Conservation (phyloP, 92 coral and sea anemone genomes). For the Desmophyllum pertusum region DNA sequence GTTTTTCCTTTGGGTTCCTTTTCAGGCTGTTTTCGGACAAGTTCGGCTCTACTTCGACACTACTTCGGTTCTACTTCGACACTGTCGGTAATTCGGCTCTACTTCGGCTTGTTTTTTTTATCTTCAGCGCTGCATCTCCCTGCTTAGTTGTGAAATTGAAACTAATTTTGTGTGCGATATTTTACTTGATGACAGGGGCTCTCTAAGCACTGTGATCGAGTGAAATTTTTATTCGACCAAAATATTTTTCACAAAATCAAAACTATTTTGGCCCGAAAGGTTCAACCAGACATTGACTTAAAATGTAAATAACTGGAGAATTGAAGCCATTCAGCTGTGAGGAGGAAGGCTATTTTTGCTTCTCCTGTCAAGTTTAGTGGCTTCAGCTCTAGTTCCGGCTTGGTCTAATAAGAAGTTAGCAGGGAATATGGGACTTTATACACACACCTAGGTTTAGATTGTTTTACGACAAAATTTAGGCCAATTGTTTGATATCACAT, state of each 20-base stretch:
- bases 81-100: no score
- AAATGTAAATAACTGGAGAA: neutral
- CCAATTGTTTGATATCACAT: neutral
- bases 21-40: neutral
- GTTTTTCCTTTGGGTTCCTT: slow-evolving; percentile 3
- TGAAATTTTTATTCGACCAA: neutral
- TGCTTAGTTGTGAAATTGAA: slow-evolving; percentile 13
- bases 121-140: neutral
- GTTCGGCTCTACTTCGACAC: neutral
- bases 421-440: neutral
- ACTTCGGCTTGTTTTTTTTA: neutral
- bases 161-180: neutral
- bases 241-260: neutral
- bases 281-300: slow-evolving; percentile 8
- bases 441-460: neutral
- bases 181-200: slow-evolving; percentile 1
- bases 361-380: neutral
- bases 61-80: neutral
- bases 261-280: slow-evolving; percentile 9
- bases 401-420: neutral
- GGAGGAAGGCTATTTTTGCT: neutral
- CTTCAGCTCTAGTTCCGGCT: neutral
- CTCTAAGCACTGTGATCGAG: neutral
- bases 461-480: neutral
- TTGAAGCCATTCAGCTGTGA: neutral